A percentile compares a stretch with the other conserved stretches of the same genome.
These are phyloP conservation scores for Thyatira batis DNA, from an alignment of 2,888 invertebrate species.

Conservation along the genomic window DNA sequence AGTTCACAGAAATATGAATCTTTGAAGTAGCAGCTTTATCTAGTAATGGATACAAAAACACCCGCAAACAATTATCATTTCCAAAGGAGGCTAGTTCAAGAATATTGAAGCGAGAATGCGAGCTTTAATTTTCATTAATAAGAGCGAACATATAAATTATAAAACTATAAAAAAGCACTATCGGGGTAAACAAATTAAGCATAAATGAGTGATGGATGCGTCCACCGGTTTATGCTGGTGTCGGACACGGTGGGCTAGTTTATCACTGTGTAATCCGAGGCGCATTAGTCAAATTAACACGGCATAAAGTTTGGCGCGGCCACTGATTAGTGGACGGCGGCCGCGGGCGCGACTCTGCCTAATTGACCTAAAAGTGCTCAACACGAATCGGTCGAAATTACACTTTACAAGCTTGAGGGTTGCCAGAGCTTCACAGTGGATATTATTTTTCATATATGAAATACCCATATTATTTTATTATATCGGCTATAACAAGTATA, in stretches of 20 bases:
- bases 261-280: slow-evolving; percentile 67
- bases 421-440: slow-evolving; percentile 44
- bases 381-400: slow-evolving; percentile 79
- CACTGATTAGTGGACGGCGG: slow-evolving; percentile 69
- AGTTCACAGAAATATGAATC: too few relatives aligned
- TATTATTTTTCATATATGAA: neutral
- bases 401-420: slow-evolving; percentile 66
- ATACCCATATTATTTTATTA: neutral
- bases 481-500: too few relatives aligned
- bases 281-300: slow-evolving; percentile 83
- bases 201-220: slow-evolving; percentile 56
- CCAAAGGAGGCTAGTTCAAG: too few relatives aligned
- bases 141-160: neutral
- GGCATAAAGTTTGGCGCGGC: slow-evolving; percentile 77
- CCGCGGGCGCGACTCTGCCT: slow-evolving; percentile 76
- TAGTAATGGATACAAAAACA: too few relatives aligned
- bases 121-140: neutral
- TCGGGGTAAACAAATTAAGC: slow-evolving; percentile 51
- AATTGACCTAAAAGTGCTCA: slow-evolving; percentile 82
- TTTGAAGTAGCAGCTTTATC: too few relatives aligned
- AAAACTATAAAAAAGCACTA: slow-evolving; percentile 9
- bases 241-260: slow-evolving; percentile 55
- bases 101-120: too few relatives aligned
- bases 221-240: slow-evolving; percentile 42
- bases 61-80: too few relatives aligned